Evolutionary conservation across 53 echinoderm and acorn worm species (phyloP).

Genomic region (Antedon mediterranea): DNA sequence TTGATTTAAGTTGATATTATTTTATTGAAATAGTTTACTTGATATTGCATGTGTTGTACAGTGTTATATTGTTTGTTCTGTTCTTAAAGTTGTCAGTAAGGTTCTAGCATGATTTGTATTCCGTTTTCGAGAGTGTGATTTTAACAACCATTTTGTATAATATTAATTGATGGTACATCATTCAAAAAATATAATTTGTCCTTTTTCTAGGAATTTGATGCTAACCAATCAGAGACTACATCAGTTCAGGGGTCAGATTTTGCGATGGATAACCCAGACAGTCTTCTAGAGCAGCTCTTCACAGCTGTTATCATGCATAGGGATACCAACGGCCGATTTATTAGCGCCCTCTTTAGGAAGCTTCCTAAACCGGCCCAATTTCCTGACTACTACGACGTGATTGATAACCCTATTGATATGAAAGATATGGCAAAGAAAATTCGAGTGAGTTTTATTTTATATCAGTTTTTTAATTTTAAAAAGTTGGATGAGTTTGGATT

Average conservation of each 20-base stretch:
- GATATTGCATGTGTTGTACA: too few relatives aligned
- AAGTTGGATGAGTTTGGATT: too few relatives aligned
- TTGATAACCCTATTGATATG: constrained; percentile 81
- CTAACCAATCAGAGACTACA: background rate
- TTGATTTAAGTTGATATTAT: too few relatives aligned
- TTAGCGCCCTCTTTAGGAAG: constrained; percentile 91
- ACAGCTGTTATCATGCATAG: constrained; percentile 70
- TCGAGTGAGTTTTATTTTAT: constrained; percentile 28
- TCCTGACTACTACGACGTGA: constrained; percentile 95
- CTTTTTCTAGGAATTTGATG: background rate
- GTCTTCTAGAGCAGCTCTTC: constrained; percentile 76
- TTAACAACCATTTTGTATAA: too few relatives aligned
- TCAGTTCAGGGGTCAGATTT: constrained; percentile 20
- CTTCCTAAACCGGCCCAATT: constrained; percentile 73
- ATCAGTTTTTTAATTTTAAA: too few relatives aligned
- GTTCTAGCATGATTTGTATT: too few relatives aligned
- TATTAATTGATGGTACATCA: background rate
- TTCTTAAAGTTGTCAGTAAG: too few relatives aligned
- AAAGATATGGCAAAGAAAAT: constrained; percentile 80
- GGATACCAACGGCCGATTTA: constrained; percentile 40
- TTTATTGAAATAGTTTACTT: too few relatives aligned
- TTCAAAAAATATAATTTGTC: background rate
- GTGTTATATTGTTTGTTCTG: too few relatives aligned
- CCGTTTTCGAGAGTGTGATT: too few relatives aligned
- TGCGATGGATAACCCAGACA: constrained; percentile 58